phyloP scores from a whole-genome alignment of 2,888 invertebrate species.

The Oithona nana region DNA sequence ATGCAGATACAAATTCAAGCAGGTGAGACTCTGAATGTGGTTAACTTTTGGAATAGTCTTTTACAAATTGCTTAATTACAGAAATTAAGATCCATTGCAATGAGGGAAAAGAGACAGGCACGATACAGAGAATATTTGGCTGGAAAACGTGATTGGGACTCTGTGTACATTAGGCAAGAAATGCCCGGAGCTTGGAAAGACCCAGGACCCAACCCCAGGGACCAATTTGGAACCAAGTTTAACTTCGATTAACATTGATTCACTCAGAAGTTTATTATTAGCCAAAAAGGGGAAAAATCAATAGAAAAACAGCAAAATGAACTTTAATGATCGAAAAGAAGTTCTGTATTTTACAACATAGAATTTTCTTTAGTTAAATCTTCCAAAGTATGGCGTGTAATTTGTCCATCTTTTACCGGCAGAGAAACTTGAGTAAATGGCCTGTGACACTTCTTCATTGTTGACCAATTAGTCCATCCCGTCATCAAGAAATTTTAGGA shows the following conservation, averaged over 20 bases:
- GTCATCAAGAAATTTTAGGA: background rate
- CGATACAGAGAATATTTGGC: slow-evolving; percentile 9
- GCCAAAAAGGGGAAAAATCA: no score
- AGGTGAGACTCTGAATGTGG: background rate
- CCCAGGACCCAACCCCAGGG: background rate
- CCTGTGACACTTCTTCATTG: background rate
- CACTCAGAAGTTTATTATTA: no score
- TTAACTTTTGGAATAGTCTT: background rate
- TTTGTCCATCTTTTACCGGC: background rate
- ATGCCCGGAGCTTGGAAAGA: background rate
- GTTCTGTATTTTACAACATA: background rate
- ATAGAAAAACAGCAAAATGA: no score
- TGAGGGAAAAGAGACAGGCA: background rate
- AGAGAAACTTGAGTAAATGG: background rate
- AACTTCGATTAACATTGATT: no score
- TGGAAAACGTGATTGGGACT: background rate
- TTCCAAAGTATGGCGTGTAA: background rate
- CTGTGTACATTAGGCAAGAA: background rate
- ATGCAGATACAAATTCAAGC: background rate
- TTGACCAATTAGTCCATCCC: background rate
- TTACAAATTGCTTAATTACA: background rate
- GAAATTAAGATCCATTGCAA: background rate
- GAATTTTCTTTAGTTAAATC: background rate
- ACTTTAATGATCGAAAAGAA: background rate
- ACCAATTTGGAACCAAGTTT: no score